Conservation (phyloP, 2,888 invertebrate genomes). For the Trichacis sp. region DNA sequence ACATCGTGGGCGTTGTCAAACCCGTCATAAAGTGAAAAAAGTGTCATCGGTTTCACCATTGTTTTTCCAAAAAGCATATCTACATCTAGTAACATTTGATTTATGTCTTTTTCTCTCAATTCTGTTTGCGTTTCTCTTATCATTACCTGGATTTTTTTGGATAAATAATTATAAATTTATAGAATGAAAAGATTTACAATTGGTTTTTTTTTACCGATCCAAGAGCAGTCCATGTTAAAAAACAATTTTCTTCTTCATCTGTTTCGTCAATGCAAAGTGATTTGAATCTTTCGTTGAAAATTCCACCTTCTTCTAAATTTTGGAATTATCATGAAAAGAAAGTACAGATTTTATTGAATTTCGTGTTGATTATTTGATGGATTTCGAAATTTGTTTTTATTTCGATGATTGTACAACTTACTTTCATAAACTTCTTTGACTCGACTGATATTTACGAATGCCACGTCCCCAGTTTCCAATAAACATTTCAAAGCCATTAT, state of each 20-base stretch:
- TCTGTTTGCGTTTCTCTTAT: conserved; percentile 72
- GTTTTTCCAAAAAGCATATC: conserved; percentile 79
- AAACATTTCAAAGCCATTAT: conserved; percentile 71
- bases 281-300: conserved; percentile 10
- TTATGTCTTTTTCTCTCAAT: conserved; percentile 76
- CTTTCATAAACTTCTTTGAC: conserved; percentile 74
- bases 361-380: too few relatives aligned
- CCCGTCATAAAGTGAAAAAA: conserved; percentile 79
- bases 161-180: too few relatives aligned
- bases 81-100: conserved; percentile 78
- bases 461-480: conserved; percentile 80
- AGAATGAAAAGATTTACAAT: too few relatives aligned
- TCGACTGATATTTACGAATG: conserved; percentile 78
- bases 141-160: too few relatives aligned
- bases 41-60: conserved; percentile 72
- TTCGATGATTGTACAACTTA: too few relatives aligned
- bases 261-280: conserved; percentile 57
- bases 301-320: conserved; percentile 23
- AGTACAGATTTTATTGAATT: too few relatives aligned
- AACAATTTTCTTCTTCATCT: conserved; percentile 45
- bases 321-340: too few relatives aligned
- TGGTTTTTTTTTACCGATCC: conserved; percentile 54
- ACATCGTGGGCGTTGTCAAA: conserved; percentile 76
- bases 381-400: too few relatives aligned
- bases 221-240: conserved; percentile 60